Percentiles rank a stretch among this genome's conserved stretches.
Conservation (phyloP, 2,888 invertebrate genomes). For the Perithous albicinctus region DNA sequence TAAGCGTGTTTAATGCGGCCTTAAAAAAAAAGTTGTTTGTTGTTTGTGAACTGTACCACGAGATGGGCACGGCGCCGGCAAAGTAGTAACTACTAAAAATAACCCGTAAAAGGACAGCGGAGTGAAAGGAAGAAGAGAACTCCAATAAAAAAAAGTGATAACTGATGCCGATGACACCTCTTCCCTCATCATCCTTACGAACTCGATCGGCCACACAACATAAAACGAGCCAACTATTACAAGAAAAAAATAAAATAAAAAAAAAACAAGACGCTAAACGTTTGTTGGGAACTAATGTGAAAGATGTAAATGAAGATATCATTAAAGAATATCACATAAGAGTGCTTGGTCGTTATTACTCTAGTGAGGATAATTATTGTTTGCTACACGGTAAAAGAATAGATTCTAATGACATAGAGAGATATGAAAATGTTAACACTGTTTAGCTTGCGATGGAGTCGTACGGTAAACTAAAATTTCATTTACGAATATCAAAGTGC, state of each 20-base stretch:
- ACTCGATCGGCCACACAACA: constrained; percentile 45
- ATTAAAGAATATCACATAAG: constrained; percentile 74
- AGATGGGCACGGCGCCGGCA: constrained; percentile 35
- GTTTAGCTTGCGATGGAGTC: constrained; percentile 6
- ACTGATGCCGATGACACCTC: constrained; percentile 18
- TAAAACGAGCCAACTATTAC: constrained; percentile 34
- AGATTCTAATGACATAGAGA: constrained; percentile 7
- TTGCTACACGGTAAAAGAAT: constrained; percentile 21
- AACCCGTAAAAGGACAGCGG: constrained; percentile 8
- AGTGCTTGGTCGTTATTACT: constrained; percentile 66
- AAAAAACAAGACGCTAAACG: constrained; percentile 35
- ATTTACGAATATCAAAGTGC: not conserved
- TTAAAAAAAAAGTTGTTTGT: constrained; percentile 70
- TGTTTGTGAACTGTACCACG: constrained; percentile 72
- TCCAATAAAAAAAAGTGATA: constrained; percentile 34
- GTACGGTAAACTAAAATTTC: not conserved
- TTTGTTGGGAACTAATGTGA: constrained; percentile 71
- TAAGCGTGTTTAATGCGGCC: constrained; percentile 74
- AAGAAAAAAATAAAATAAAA: constrained; percentile 30
- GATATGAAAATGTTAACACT: constrained; percentile 10
- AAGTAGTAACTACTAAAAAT: constrained; percentile 43
- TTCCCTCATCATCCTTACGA: constrained; percentile 21
- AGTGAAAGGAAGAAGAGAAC: not conserved
- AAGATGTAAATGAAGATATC: constrained; percentile 75
- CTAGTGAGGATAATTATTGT: constrained; percentile 46